Evolutionary conservation across 1,140 invertebrate genomes (phyloP).

Genomic region (Drosophila littoralis): DNA sequence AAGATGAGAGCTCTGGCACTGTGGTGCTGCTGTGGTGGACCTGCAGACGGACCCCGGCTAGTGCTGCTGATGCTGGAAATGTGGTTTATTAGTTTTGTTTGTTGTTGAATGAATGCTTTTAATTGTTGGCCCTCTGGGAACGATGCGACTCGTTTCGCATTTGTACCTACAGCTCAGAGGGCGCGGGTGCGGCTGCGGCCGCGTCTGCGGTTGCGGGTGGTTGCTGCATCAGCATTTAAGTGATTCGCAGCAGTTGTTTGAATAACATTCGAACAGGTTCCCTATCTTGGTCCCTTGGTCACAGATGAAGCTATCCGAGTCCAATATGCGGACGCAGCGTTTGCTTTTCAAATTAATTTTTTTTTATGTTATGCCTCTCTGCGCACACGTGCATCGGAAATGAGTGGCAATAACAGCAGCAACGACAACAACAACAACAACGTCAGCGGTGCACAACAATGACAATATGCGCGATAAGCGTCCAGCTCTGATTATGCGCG

Average conservation of each 20-base stretch:
- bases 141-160: slow-evolving; percentile 30
- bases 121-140: slow-evolving; percentile 62
- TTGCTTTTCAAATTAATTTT: slow-evolving; percentile 18
- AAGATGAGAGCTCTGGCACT: slow-evolving; percentile 15
- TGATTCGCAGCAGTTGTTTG: slow-evolving; percentile 18
- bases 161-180: not conserved
- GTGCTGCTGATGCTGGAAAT: slow-evolving; percentile 15
- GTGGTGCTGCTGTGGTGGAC: not conserved
- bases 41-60: not conserved
- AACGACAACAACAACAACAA: not conserved
- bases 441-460: slow-evolving; percentile 31
- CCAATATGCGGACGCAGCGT: slow-evolving; percentile 26
- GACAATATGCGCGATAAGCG: slow-evolving; percentile 44
- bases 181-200: too few species aligned
- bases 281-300: not conserved
- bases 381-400: slow-evolving; percentile 72
- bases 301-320: slow-evolving; percentile 23
- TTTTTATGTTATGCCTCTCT: slow-evolving; percentile 50
- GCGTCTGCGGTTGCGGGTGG: slow-evolving; percentile 6
- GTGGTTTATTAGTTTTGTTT: slow-evolving; percentile 61
- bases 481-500: slow-evolving; percentile 21
- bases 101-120: slow-evolving; percentile 68
- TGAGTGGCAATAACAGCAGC: slow-evolving; percentile 30
- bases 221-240: slow-evolving; percentile 38
- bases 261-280: slow-evolving; percentile 40